Conservation (phyloP, 2,888 invertebrate genomes). For the Reticulitermes lucifugus region DNA sequence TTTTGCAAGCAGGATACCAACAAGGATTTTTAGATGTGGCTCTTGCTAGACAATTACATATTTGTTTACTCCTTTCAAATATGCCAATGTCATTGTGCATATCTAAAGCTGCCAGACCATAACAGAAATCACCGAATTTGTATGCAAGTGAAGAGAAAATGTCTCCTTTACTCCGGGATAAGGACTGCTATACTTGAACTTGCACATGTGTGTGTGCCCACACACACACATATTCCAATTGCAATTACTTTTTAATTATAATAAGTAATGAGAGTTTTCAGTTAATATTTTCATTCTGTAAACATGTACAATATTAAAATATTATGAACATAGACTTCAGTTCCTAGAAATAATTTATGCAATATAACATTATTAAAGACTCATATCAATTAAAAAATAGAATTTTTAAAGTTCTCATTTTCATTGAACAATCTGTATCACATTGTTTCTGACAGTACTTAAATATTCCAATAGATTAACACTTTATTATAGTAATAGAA, state of each 20-base stretch:
- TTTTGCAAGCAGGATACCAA: neutral
- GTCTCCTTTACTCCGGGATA: neutral
- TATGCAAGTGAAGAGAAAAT: neutral
- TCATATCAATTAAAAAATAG: neutral
- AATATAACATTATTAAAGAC: neutral
- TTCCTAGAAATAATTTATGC: neutral
- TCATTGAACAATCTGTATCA: neutral
- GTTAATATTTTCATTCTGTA: neutral
- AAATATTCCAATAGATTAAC: neutral
- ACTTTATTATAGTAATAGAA: neutral
- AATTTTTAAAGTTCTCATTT: neutral
- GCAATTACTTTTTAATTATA: neutral
- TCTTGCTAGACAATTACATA: neutral
- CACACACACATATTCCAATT: neutral
- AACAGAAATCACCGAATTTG: neutral
- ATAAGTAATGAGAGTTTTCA: neutral
- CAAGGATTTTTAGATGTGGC: neutral
- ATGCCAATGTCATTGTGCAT: neutral
- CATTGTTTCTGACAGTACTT: neutral
- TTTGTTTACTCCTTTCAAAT: neutral
- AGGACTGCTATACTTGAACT: neutral
- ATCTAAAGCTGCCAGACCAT: neutral
- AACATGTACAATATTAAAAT: slow-evolving; percentile 8
- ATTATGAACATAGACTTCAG: neutral
- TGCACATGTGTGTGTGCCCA: neutral